These are phyloP conservation scores for Onychostruthus taczanowskii DNA, from an alignment of 2,113 vertebrate genomes.

Conservation along the genomic window DNA sequence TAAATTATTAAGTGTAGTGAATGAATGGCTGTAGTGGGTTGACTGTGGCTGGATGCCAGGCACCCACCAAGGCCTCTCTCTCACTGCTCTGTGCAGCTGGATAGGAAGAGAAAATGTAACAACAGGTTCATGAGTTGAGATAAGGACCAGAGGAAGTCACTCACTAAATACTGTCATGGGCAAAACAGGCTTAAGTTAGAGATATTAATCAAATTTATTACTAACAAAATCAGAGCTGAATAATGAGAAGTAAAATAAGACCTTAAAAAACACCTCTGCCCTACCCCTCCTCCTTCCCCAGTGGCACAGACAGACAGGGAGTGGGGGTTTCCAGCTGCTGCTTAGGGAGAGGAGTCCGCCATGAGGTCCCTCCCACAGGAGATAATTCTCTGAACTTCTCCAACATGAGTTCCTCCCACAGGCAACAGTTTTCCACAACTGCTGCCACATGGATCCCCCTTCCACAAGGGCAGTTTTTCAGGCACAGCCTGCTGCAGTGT, in stretches of 20 bases:
- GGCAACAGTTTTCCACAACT: neutral
- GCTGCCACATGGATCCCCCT: neutral
- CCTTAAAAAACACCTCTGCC: neutral
- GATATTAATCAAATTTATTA: neutral
- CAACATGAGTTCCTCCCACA: fast-evolving
- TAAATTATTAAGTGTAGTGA: neutral
- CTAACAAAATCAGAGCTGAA: neutral
- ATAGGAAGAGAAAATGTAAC: neutral
- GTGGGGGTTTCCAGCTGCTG: neutral
- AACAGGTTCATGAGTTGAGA: neutral
- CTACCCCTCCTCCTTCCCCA: neutral
- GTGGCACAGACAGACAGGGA: neutral
- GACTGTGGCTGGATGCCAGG: neutral
- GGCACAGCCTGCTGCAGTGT: neutral
- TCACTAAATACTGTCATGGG: neutral
- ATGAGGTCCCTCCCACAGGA: neutral
- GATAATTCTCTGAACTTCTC: neutral
- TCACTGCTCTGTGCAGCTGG: neutral
- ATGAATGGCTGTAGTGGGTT: neutral
- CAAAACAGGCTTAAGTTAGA: neutral
- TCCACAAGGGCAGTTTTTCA: neutral
- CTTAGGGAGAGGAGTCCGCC: neutral
- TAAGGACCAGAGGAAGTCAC: neutral
- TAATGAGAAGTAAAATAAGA: neutral
- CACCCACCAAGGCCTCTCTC: neutral